These are phyloP conservation scores for Potorous gilbertii DNA, from an alignment of 2,797 vertebrate genomes.

Conservation along the genomic window DNA sequence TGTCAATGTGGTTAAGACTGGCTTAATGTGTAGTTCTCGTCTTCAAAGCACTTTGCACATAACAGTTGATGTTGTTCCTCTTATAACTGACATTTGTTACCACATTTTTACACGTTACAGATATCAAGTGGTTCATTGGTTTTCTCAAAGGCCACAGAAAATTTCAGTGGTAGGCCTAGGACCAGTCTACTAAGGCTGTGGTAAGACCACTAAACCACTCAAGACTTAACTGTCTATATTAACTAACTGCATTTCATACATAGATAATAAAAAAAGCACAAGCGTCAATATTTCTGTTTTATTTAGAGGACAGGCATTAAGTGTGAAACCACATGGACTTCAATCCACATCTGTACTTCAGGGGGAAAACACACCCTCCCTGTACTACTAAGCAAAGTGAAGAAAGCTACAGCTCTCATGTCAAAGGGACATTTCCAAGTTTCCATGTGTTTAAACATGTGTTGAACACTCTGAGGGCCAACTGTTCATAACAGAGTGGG, in stretches of 20 bases:
- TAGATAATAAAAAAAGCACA: conserved; percentile 28
- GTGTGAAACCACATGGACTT: conserved; percentile 44
- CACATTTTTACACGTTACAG: conserved; percentile 40
- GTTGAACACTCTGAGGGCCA: not conserved
- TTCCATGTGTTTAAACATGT: not conserved
- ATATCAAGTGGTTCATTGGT: conserved; percentile 51
- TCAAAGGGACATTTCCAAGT: conserved; percentile 35
- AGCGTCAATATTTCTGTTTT: conserved; percentile 42
- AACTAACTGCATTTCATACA: conserved; percentile 42
- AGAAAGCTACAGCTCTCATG: not conserved
- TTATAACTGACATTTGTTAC: conserved; percentile 46
- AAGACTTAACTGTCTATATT: conserved; percentile 39
- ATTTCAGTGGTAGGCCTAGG: conserved; percentile 28
- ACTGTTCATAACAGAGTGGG: not conserved
- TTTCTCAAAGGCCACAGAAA: conserved; percentile 57
- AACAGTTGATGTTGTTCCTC: conserved; percentile 41
- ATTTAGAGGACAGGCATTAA: conserved; percentile 39
- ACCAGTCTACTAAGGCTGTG: not conserved
- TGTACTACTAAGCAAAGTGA: not conserved
- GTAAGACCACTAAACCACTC: conserved; percentile 55
- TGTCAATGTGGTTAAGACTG: conserved; percentile 36
- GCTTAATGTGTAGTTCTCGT: conserved; percentile 51
- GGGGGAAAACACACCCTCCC: not conserved
- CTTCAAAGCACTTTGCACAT: conserved; percentile 58
- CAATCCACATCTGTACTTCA: not conserved